Percentiles rank a stretch among this genome's conserved stretches.
Conservation (phyloP, 1,140 invertebrate species). For the Bombus difficillimus region DNA sequence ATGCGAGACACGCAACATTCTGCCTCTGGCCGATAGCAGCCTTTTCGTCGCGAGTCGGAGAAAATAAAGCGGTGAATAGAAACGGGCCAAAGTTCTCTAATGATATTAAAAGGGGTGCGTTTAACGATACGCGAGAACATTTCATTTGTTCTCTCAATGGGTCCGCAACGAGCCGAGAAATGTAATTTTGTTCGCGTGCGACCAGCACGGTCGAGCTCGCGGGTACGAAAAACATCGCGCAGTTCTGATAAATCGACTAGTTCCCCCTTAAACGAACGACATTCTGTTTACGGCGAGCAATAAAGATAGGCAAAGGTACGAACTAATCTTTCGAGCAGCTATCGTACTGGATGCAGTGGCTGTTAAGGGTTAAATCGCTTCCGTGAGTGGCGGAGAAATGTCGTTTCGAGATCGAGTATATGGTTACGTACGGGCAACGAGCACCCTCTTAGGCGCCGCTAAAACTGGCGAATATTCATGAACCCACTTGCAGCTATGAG, state of each 20-base stretch:
- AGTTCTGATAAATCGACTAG: not conserved
- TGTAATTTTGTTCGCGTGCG: conserved; percentile 12
- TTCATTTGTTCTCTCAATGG: not conserved
- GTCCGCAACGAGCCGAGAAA: not conserved
- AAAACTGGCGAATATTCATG: conserved; percentile 63
- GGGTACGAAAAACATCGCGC: not conserved
- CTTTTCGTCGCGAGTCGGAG: not conserved
- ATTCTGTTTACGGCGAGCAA: not conserved
- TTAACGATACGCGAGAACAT: not conserved
- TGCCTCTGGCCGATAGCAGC: no score
- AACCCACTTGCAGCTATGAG: conserved; percentile 59
- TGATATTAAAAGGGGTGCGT: not conserved
- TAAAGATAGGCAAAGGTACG: conserved; percentile 19
- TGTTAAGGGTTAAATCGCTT: conserved; percentile 50
- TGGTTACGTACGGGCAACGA: conserved; percentile 53
- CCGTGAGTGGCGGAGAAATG: conserved; percentile 57
- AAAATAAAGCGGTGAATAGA: not conserved
- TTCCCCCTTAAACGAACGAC: not conserved
- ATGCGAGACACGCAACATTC: conserved; percentile 20
- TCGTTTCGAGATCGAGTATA: conserved; percentile 60
- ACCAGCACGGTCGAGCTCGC: not conserved
- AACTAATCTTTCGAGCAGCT: conserved; percentile 37
- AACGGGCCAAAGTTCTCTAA: not conserved
- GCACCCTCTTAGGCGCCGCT: conserved; percentile 59
- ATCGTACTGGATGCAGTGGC: conserved; percentile 11